phyloP scores from a whole-genome alignment of 30 jellyfish, hydroid and myxozoan genomes.

The Nemopilema nomurai region DNA sequence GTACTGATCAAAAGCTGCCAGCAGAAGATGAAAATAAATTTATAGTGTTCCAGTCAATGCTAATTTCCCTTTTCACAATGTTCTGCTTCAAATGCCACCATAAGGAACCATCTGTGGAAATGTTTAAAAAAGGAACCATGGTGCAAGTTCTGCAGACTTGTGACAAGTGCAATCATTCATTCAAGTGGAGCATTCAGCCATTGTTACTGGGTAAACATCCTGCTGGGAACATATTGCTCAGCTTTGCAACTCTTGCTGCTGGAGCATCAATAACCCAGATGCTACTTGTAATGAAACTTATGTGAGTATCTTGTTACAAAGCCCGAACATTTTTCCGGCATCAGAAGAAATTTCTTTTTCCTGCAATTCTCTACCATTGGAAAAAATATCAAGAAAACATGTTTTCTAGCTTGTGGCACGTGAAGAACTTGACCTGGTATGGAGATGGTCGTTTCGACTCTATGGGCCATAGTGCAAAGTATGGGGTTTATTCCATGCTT shows the following conservation, averaged over 20 bases:
- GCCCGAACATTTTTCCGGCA: constrained; percentile 29
- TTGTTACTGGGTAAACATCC: constrained; percentile 14
- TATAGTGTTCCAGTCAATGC: constrained; percentile 20
- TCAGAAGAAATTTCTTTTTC: constrained; percentile 39
- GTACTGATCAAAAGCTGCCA: neutral
- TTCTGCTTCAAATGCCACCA: constrained; percentile 27
- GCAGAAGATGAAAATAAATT: neutral
- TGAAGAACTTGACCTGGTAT: constrained; percentile 30
- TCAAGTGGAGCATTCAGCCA: constrained; percentile 25
- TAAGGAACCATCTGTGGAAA: constrained; percentile 4
- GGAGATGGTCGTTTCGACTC: constrained; percentile 57
- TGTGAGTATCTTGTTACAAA: constrained; percentile 14
- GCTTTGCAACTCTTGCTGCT: constrained; percentile 31
- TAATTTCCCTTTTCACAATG: constrained; percentile 16
- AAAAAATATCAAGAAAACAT: neutral
- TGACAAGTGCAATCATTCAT: constrained; percentile 1
- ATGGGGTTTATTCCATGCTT: constrained; percentile 31
- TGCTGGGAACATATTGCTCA: constrained; percentile 18
- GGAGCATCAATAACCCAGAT: constrained; percentile 31
- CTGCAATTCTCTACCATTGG: constrained; percentile 29
- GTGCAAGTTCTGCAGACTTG: constrained; percentile 15
- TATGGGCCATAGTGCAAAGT: constrained; percentile 42
- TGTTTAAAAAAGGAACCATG: constrained; percentile 31
- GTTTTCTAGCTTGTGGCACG: neutral
- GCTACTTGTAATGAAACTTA: constrained; percentile 18